Evolutionary conservation across 1,140 invertebrate genomes (phyloP), one percentile per base, ranked within the genome.

Genomic region (Choristoneura fumiferana): DNA sequence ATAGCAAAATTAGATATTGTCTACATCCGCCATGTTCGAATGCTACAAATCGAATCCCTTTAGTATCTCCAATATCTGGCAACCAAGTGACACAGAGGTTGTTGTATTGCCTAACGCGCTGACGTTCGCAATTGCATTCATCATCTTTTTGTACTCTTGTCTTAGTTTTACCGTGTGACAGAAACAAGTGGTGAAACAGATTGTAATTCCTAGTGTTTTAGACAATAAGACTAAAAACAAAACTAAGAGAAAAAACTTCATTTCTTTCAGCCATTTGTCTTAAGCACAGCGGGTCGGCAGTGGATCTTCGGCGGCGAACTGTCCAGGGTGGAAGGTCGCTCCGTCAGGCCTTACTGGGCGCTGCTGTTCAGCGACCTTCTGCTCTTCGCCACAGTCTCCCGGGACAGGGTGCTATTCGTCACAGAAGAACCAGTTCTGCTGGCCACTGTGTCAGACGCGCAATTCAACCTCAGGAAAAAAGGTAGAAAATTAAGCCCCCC

Each of bases 291-390:
- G 37, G 95, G 95, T 5, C 91, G 96, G 58, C 95, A 96, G 84
- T 96, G 95, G 95, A 94, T 97, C 43, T 96, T 96, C 65, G 95
- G 95, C 9, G 95, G 95, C 0, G 95, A 96, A 62, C 78, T 97
- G 13, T 93, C 93, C 8, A 92, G 95, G 57, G 94, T 96, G 0
- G 95, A 96, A 89, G 95, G 95, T 0, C 91, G 95, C n/a, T 92
- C 94, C 8, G 90, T 95, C 9, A 91, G 95, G 61, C 94, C 95
- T 0, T 96, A 94, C 69, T 96, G 96, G 95, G 95, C 95, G 0
- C 84, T 97, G 45, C 88, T 97, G 1, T 94, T 97, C 74, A 95
- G 93, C 58, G 96, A 97, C 77, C 91, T 96, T 29, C 91, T 97
- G 1, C 91, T 97, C 0, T 96, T 97, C 71, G 95, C 96, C 4